Evolutionary conservation across 2,888 invertebrate genomes (phyloP).

Genomic region (Eristalinus aeneus): DNA sequence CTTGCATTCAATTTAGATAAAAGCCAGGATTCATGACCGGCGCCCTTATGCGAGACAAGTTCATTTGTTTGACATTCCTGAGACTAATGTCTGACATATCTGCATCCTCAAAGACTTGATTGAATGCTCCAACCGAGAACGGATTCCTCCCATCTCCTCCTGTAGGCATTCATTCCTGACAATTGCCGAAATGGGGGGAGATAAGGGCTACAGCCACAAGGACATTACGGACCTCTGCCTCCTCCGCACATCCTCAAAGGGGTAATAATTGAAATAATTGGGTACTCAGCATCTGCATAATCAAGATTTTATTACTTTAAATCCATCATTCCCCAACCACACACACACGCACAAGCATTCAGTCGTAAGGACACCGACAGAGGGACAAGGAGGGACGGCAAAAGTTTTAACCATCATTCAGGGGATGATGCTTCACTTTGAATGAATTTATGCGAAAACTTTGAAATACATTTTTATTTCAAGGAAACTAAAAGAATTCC

Average conservation of each 20-base stretch:
- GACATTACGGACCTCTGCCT: background rate
- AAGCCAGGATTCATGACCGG: background rate
- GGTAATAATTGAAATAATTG: slow-evolving; percentile 9
- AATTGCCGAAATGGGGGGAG: background rate
- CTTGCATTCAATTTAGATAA: slow-evolving; percentile 17
- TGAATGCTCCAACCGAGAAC: background rate
- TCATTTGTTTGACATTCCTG: slow-evolving; percentile 6
- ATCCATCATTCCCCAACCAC: background rate
- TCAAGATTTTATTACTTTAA: background rate
- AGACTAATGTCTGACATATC: slow-evolving; percentile 16
- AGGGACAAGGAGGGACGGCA: background rate
- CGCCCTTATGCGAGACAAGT: slow-evolving; percentile 6
- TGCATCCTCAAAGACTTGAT: background rate
- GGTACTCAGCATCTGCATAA: background rate
- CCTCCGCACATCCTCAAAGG: background rate
- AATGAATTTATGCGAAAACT: slow-evolving; percentile 69
- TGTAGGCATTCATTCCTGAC: background rate
- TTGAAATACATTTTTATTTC: slow-evolving; percentile 67
- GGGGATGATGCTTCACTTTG: slow-evolving; percentile 40
- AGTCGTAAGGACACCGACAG: background rate
- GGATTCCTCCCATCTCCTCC: background rate
- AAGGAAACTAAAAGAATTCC: slow-evolving; percentile 51
- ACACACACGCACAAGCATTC: background rate
- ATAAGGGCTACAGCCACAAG: background rate
- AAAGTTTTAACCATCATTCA: slow-evolving; percentile 59